Evolutionary conservation across 2,113 vertebrate genomes (phyloP), one percentile per base, ranked within the genome.

Genomic region (Pipra filicauda): DNA sequence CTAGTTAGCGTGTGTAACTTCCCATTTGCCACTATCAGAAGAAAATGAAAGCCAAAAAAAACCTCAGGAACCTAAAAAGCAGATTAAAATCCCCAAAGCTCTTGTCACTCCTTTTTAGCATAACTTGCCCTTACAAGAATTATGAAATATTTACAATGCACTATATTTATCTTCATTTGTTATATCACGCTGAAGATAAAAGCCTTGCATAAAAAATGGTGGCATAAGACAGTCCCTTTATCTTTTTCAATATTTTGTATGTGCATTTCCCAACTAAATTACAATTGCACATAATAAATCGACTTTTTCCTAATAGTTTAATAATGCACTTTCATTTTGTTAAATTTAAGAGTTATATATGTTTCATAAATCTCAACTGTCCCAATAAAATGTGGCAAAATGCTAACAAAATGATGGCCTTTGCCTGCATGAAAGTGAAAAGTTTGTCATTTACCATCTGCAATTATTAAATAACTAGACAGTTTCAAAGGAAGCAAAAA

Each of bases 111-210:
- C 64, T 78, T 95, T 76, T 89, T 91, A 92, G 52, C 69, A 95
- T 54, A 83, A 67, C 23, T 93, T 91, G 75, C 55, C 54, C 55
- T 89, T 75, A 95, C 67, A 86, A 94, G 74, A 49, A 91, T 18
- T 26, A 96, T 96, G 52, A 93, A 95, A 91, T 96, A 97, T 96
- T 91, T 86, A 95, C 66, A 77, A 78, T 80, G 83, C 73, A 85
- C 95, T 93, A 66, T 94, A 64, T 88, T 96, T 93, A 97, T 51
- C 59, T 85, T 95, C 72, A 91, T 91, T 89, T 84, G 71, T 90
- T 96, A 86, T 75, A 87, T 84, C 76, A 91, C 4, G 6, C 41
- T 86, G 95, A 91, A 90, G 87, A 88, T 95, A 95, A 96, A 96
- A 95, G 79, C 54, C 19, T 35, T 90, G 37, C 67, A 49, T 43